Evolutionary conservation across 2,797 vertebrate species (phyloP).

Genomic region (Hippoglossus hippoglossus): DNA sequence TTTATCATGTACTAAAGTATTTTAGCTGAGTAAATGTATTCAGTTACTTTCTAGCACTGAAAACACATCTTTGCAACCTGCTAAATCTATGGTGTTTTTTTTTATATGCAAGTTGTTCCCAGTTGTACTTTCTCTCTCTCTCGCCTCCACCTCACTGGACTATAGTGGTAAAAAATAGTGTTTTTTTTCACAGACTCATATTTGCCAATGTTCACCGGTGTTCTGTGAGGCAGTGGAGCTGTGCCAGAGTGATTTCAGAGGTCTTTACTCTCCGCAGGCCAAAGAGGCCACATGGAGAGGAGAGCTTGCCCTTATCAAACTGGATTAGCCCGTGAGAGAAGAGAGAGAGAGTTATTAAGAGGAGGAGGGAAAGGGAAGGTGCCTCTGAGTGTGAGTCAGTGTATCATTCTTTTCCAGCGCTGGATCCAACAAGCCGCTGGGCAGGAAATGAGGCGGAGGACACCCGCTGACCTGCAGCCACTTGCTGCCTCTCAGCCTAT

Average conservation of each 20-base stretch:
- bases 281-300: constrained; percentile 57
- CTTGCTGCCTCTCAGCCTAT: constrained; percentile 65
- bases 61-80: too few species aligned
- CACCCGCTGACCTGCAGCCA: constrained; percentile 73
- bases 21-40: too few species aligned
- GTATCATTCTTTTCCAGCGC: constrained; percentile 45
- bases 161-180: not conserved
- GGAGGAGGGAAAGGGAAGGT: constrained; percentile 50
- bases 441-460: constrained; percentile 77
- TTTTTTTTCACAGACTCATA: constrained; percentile 48
- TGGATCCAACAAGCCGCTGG: constrained; percentile 59
- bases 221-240: constrained; percentile 33
- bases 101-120: too few species aligned
- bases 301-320: constrained; percentile 61
- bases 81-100: too few species aligned
- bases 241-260: constrained; percentile 56
- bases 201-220: constrained; percentile 41
- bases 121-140: not conserved
- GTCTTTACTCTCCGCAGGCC: constrained; percentile 51
- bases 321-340: constrained; percentile 53
- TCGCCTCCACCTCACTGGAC: constrained; percentile 23
- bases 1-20: too few species aligned
- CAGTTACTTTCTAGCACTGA: too few species aligned
- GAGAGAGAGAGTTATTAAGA: constrained; percentile 24
- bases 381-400: constrained; percentile 42